These are phyloP conservation scores for Platycheirus rosarum DNA, from an alignment of 2,888 invertebrate species.

Conservation along the genomic window DNA sequence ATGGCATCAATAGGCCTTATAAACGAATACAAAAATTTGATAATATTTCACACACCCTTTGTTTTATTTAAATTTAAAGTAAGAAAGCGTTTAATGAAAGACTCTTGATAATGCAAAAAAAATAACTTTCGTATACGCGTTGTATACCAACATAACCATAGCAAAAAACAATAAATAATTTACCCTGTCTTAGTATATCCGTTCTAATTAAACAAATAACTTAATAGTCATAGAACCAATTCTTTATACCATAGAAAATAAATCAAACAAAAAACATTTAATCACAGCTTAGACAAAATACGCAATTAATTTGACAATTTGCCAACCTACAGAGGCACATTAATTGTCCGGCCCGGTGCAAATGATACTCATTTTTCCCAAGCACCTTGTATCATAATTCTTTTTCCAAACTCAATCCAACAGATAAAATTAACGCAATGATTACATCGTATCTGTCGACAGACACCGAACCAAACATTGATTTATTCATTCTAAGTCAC, in stretches of 20 bases:
- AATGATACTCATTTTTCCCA: background rate
- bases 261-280: background rate
- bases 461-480: slow-evolving; percentile 21
- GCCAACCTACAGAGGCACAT: background rate
- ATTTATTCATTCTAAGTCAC: slow-evolving; percentile 39
- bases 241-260: background rate
- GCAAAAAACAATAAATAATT: too few species aligned
- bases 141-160: too few species aligned
- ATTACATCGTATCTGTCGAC: slow-evolving; percentile 50
- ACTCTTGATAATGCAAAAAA: too few species aligned
- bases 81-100: too few species aligned
- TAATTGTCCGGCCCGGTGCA: slow-evolving; percentile 1
- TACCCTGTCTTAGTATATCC: too few species aligned
- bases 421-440: slow-evolving; percentile 48
- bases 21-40: too few species aligned
- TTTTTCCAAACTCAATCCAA: slow-evolving; percentile 30
- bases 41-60: too few species aligned
- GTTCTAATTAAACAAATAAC: too few species aligned
- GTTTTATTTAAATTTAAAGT: too few species aligned
- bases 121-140: too few species aligned
- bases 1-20: too few species aligned
- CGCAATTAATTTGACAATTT: slow-evolving; percentile 1
- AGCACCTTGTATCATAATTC: slow-evolving; percentile 21
- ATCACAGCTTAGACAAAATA: background rate
- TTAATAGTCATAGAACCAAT: background rate